A percentile compares a stretch with the other conserved stretches of the same genome.
Conservation (phyloP, 2,113 vertebrate species). For the Salvelinus namaycush region DNA sequence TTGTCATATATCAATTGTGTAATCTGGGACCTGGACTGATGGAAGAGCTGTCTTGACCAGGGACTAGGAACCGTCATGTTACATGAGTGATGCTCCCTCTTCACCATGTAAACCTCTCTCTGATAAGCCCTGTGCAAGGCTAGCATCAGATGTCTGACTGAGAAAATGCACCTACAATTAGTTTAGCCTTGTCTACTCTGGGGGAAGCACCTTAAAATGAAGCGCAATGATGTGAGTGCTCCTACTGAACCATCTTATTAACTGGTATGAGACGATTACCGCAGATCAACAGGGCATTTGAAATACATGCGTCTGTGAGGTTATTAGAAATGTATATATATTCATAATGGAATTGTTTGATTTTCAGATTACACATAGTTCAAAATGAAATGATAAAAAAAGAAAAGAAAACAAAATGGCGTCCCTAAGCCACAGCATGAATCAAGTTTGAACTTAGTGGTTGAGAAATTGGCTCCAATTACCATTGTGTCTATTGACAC, state of each 20-base stretch:
- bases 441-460: slow-evolving; percentile 48
- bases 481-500: slow-evolving; percentile 47
- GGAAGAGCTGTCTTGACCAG: slow-evolving; percentile 37
- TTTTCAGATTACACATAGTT: slow-evolving; percentile 18
- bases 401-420: neutral
- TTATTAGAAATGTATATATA: slow-evolving; percentile 43
- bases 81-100: slow-evolving; percentile 46
- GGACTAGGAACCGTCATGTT: slow-evolving; percentile 40
- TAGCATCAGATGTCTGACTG: slow-evolving; percentile 24
- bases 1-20: slow-evolving; percentile 38
- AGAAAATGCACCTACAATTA: slow-evolving; percentile 42
- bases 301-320: slow-evolving; percentile 27
- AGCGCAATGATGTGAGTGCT: slow-evolving; percentile 24
- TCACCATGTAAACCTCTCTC: slow-evolving; percentile 41
- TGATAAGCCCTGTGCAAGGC: slow-evolving; percentile 22
- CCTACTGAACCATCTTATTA: neutral
- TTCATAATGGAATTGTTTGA: slow-evolving; percentile 14
- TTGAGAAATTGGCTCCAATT: slow-evolving; percentile 42
- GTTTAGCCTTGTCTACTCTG: slow-evolving; percentile 31
- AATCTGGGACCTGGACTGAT: slow-evolving; percentile 37
- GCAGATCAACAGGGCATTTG: slow-evolving; percentile 7
- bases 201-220: slow-evolving; percentile 18
- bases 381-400: neutral
- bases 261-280: slow-evolving; percentile 10
- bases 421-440: slow-evolving; percentile 36